These are phyloP conservation scores for Seriola dumerili DNA, from an alignment of 2,113 vertebrate species.

Conservation along the genomic window DNA sequence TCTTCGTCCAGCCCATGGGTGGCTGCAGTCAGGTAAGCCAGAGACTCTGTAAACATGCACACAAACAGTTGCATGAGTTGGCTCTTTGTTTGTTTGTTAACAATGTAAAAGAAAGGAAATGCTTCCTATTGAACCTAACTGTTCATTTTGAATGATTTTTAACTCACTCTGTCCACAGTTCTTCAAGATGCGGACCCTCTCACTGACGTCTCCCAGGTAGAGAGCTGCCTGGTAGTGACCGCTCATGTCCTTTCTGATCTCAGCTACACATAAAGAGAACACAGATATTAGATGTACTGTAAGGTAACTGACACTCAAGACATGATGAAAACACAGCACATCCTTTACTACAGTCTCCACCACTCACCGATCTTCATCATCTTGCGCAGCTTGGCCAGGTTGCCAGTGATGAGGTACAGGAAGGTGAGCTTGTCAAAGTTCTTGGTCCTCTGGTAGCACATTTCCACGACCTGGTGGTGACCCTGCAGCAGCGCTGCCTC, in stretches of 20 bases:
- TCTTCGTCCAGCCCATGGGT: conserved; percentile 97
- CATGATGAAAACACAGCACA: neutral
- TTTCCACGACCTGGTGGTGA: conserved; percentile 99
- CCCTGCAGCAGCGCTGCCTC: conserved; percentile 95
- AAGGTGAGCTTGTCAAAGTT: conserved; percentile 98
- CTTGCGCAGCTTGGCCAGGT: conserved; percentile 96
- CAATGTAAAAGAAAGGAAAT: neutral
- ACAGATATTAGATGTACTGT: neutral
- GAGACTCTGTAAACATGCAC: conserved; percentile 87
- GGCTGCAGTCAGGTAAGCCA: conserved; percentile 97
- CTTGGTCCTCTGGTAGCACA: conserved; percentile 99
- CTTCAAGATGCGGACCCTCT: conserved; percentile 95
- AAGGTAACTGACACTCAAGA: conserved; percentile 28
- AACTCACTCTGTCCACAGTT: conserved; percentile 97
- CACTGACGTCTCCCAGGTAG: conserved; percentile 95
- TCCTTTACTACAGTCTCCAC: accelerated
- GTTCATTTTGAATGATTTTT: neutral
- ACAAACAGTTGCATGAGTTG: neutral
- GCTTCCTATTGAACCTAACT: too few relatives aligned
- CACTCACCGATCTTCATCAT: conserved; percentile 98
- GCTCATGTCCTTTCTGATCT: conserved; percentile 99
- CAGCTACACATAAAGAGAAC: conserved; percentile 82
- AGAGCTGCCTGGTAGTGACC: conserved; percentile 98
- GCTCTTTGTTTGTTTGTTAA: neutral
- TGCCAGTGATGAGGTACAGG: conserved; percentile 97